phyloP scores from a whole-genome alignment of 1,140 invertebrate species.

The Pachyrhynchus sulphureomaculatus region DNA sequence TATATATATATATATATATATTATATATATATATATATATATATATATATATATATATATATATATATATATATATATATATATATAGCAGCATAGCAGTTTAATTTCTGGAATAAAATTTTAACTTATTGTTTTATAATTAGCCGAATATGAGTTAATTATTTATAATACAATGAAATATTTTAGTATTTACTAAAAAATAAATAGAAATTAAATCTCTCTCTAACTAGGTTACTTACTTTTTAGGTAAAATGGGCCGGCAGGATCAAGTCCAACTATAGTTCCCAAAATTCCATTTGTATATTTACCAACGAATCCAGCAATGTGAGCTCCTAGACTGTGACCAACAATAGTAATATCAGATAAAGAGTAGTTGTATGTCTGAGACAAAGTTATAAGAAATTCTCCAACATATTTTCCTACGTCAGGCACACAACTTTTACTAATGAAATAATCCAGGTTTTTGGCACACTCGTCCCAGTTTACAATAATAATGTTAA shows the following conservation, averaged over 20 bases:
- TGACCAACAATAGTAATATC: slow-evolving; percentile 64
- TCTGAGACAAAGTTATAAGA: background rate
- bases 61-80: too few relatives aligned
- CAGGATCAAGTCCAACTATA: slow-evolving; percentile 56
- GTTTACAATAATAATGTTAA: background rate
- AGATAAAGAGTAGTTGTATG: slow-evolving; percentile 50
- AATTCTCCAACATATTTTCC: background rate
- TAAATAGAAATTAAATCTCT: too few relatives aligned
- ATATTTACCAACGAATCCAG: slow-evolving; percentile 59
- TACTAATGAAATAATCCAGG: background rate
- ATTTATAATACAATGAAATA: too few relatives aligned
- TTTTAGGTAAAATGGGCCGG: slow-evolving; percentile 53
- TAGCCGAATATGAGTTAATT: too few relatives aligned
- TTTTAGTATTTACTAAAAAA: too few relatives aligned
- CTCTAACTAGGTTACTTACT: too few relatives aligned
- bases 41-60: too few relatives aligned
- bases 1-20: too few relatives aligned
- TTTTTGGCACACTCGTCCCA: background rate
- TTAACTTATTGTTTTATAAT: too few relatives aligned
- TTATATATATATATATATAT: too few relatives aligned
- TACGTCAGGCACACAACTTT: background rate
- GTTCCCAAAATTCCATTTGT: slow-evolving; percentile 45
- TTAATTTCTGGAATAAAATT: too few relatives aligned
- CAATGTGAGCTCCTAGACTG: slow-evolving; percentile 67
- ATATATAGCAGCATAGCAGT: too few relatives aligned